phyloP scores from a whole-genome alignment of 1,140 invertebrate species.

The Platorchestia sp. region DNA sequence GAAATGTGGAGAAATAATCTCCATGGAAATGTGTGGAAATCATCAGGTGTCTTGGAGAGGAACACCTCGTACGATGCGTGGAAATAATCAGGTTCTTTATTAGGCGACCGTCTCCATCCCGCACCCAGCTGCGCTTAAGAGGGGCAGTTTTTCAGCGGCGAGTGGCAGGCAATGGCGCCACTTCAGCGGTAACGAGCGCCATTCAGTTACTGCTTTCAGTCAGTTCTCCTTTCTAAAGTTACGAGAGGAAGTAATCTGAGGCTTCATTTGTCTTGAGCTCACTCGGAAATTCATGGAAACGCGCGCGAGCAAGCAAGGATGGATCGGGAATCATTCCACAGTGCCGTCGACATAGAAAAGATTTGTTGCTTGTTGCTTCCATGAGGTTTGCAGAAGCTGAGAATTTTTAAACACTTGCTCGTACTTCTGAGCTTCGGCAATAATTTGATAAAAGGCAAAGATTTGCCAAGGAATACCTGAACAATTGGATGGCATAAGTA shows the following conservation, averaged over 20 bases:
- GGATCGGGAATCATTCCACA: neutral
- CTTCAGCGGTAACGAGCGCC: slow-evolving; percentile 16
- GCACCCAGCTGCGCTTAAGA: neutral
- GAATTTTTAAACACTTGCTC: neutral
- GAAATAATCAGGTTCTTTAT: neutral
- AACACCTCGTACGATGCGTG: neutral
- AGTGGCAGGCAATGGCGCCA: slow-evolving; percentile 8
- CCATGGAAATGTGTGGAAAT: neutral
- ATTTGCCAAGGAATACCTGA: neutral
- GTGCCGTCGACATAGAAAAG: neutral
- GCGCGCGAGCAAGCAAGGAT: neutral
- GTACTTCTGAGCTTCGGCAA: neutral
- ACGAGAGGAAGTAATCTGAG: slow-evolving; percentile 29
- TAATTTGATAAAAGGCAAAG: neutral
- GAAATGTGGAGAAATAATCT: no score
- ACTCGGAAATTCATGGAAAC: slow-evolving; percentile 13
- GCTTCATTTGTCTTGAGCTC: slow-evolving; percentile 46
- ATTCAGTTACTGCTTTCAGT: slow-evolving; percentile 41
- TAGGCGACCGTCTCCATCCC: neutral
- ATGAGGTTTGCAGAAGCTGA: neutral
- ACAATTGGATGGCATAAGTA: neutral
- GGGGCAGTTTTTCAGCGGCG: neutral
- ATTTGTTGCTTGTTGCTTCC: neutral
- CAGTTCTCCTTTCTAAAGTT: slow-evolving; percentile 38
- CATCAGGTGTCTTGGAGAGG: neutral